phyloP scores from a whole-genome alignment of 2,113 vertebrate genomes.

The Nyctereutes procyonoides region DNA sequence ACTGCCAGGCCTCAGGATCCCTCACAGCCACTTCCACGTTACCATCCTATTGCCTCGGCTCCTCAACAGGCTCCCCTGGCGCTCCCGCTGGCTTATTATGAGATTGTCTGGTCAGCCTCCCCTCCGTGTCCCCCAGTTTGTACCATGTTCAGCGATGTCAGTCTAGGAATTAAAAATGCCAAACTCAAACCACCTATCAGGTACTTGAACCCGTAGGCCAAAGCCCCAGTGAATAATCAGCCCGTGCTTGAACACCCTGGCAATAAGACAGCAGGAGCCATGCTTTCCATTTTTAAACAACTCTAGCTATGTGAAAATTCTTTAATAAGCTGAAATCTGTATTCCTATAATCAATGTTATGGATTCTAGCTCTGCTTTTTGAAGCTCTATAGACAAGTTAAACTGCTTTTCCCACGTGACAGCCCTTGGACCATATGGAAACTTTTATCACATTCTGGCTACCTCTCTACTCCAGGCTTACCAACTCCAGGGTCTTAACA shows the following conservation, averaged over 20 bases:
- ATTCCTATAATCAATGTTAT: conserved; percentile 13
- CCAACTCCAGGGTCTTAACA: neutral
- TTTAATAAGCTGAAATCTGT: conserved; percentile 6
- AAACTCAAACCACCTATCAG: neutral
- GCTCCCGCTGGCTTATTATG: neutral
- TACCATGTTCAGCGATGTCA: neutral
- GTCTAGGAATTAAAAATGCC: neutral
- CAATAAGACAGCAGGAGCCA: neutral
- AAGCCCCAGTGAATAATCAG: neutral
- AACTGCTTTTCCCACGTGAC: conserved; percentile 5
- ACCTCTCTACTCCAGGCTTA: neutral
- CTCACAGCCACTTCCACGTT: neutral
- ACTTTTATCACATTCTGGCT: conserved; percentile 16
- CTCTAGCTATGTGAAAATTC: neutral
- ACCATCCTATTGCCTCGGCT: neutral
- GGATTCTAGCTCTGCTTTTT: neutral
- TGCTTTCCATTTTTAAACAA: neutral
- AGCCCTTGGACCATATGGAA: neutral
- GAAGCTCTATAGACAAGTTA: conserved; percentile 36
- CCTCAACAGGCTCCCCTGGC: neutral
- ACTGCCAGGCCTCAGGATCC: neutral
- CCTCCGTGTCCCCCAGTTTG: neutral
- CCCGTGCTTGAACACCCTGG: neutral
- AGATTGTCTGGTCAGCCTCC: neutral
- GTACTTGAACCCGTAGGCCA: neutral